phyloP scores from a whole-genome alignment of 1,140 invertebrate species.

The Saxidomus purpurata region DNA sequence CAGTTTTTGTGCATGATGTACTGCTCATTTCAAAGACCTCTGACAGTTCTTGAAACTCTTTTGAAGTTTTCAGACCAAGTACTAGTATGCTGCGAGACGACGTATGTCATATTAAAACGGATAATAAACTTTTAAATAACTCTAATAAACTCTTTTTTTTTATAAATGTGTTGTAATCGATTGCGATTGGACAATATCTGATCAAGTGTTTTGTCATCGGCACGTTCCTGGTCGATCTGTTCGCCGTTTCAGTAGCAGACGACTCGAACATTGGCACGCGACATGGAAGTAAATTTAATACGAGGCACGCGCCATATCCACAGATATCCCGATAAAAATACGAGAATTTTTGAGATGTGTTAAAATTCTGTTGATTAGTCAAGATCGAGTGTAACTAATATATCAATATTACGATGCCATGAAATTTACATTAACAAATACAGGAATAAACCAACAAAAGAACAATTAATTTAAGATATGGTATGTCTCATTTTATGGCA shows the following conservation, averaged over 20 bases:
- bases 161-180: conserved; percentile 17
- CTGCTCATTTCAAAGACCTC: no score
- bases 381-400: conserved; percentile 26
- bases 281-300: conserved; percentile 43
- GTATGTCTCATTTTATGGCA: neutral
- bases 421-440: conserved; percentile 38
- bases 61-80: neutral
- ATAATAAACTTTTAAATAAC: conserved; percentile 11
- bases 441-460: conserved; percentile 9
- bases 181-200: neutral
- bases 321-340: conserved; percentile 35
- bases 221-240: neutral
- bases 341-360: neutral
- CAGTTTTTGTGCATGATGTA: no score
- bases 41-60: no score
- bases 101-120: neutral
- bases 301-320: conserved; percentile 27
- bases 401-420: conserved; percentile 26
- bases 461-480: conserved; percentile 38
- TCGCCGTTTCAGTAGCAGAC: conserved; percentile 20
- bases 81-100: neutral
- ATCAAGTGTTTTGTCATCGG: conserved; percentile 15
- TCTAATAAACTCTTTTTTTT: conserved; percentile 17
- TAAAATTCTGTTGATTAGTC: conserved; percentile 12
- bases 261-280: conserved; percentile 32